A percentile compares a stretch with the other conserved stretches of the same genome.
These are phyloP conservation scores for Neoaliturus tenellus DNA, from an alignment of 2,888 invertebrate species.

Conservation along the genomic window DNA sequence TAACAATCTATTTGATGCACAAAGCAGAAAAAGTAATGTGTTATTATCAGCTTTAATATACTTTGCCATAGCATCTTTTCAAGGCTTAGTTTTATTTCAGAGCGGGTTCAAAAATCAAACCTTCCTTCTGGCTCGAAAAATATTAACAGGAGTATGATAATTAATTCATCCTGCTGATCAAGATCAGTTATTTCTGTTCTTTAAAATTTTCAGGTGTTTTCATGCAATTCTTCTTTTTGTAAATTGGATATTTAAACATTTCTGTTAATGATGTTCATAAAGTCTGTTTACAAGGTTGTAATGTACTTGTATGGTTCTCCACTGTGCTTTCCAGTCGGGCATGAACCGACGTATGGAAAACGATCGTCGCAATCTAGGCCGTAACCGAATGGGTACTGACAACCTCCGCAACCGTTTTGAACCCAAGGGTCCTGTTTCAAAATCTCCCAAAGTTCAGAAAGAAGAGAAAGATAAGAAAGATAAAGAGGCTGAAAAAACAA, in stretches of 20 bases:
- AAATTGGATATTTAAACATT: background rate
- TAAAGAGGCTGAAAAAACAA: conserved; percentile 58
- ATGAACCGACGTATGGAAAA: conserved; percentile 56
- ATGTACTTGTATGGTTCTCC: conserved; percentile 51
- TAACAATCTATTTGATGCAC: too few species aligned
- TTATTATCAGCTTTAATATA: too few species aligned
- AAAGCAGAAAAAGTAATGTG: too few species aligned
- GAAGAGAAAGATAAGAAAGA: conserved; percentile 58
- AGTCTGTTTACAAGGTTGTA: conserved; percentile 45
- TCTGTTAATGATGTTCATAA: conserved; percentile 24
- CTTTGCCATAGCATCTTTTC: too few species aligned
- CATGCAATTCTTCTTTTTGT: background rate
- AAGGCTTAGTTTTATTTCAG: background rate
- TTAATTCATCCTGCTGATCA: background rate
- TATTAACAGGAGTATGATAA: background rate
- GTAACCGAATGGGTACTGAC: conserved; percentile 41
- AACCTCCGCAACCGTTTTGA: background rate
- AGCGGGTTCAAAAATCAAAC: background rate
- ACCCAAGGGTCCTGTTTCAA: conserved; percentile 36
- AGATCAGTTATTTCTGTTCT: background rate
- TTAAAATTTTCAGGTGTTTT: background rate
- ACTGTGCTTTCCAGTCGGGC: conserved; percentile 59
- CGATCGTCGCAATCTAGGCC: conserved; percentile 54
- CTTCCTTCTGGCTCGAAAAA: background rate
- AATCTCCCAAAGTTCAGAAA: conserved; percentile 54